Evolutionary conservation across 2,113 vertebrate genomes (phyloP), one percentile per base, ranked within the genome.

Genomic region (Glareola pratincola): DNA sequence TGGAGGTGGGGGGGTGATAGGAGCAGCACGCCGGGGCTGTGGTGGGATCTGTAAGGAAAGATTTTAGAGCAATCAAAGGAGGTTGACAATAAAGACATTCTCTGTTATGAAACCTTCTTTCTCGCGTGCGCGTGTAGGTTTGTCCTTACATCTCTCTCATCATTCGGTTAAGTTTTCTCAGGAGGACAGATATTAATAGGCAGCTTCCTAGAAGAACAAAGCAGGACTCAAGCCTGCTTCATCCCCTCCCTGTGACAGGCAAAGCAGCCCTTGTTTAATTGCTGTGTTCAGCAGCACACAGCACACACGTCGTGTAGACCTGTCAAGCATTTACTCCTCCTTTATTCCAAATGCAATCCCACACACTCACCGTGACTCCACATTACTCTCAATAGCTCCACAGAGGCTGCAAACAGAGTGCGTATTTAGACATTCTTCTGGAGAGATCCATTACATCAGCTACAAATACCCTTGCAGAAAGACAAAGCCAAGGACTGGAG

Each of bases 1-100:
- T 4, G 99, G 99, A 17, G 99, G 99, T 6, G 99, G 99, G 0
- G 99, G 99, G 6, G 98, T 99, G 88, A 98, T 26, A 1, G 99
- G 99, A 51, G 99, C 99, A 3, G 98, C 98, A 24, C 98, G 98
- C 14, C 98, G 98, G 74, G 99, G 89, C 96, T 99, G 99, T 41
- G 98, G 98, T 7, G 98, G 98, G 89, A 99, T 98, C 99, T 99
- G 51, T 27, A 88, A 91, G 92, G 86, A 90, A 45, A 96, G 24
- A 92, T 94, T 92, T 91, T 74, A 94, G 47, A 96, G 88, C 80
- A 94, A 87, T 97, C 91, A 97, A 62, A 97, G 82, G 30, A 88
- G 62, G 78, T 9, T 80, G 80, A 63, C 75, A 93, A 82, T 83
- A 76, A 88, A 92, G 16, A 94, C 60, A 62, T 68, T 43, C 64